These are phyloP conservation scores for Darevskia nairensis DNA, from an alignment of 2,797 vertebrate genomes.

Conservation along the genomic window DNA sequence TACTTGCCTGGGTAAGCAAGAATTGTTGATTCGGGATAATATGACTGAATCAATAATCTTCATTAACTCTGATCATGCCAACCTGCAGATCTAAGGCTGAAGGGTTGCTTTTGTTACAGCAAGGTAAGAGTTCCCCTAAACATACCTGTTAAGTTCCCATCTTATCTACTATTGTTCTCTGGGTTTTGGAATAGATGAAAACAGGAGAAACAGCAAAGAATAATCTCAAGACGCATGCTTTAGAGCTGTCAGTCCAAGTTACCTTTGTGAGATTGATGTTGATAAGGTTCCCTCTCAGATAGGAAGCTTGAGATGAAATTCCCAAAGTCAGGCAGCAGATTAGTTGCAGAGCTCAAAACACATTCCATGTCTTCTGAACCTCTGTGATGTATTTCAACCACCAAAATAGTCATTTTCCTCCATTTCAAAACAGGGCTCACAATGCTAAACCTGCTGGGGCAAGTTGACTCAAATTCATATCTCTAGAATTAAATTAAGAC, in stretches of 20 bases:
- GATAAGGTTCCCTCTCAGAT: neutral
- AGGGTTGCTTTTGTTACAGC: neutral
- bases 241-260: neutral
- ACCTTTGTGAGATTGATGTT: neutral
- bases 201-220: neutral
- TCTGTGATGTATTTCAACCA: neutral
- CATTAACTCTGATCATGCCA: neutral
- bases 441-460: neutral
- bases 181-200: neutral
- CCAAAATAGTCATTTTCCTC: neutral
- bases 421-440: neutral
- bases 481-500: slow-evolving; percentile 3
- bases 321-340: neutral
- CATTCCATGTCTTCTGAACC: neutral
- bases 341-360: slow-evolving; percentile 28
- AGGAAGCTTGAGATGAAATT: neutral
- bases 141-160: neutral
- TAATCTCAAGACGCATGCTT: neutral
- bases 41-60: neutral
- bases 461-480: neutral
- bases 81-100: neutral
- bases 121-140: neutral
- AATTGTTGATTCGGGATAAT: neutral
- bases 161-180: neutral
- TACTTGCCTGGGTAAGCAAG: neutral